phyloP scores from a whole-genome alignment of 2,113 vertebrate genomes.

The Serilophus lunatus region DNA sequence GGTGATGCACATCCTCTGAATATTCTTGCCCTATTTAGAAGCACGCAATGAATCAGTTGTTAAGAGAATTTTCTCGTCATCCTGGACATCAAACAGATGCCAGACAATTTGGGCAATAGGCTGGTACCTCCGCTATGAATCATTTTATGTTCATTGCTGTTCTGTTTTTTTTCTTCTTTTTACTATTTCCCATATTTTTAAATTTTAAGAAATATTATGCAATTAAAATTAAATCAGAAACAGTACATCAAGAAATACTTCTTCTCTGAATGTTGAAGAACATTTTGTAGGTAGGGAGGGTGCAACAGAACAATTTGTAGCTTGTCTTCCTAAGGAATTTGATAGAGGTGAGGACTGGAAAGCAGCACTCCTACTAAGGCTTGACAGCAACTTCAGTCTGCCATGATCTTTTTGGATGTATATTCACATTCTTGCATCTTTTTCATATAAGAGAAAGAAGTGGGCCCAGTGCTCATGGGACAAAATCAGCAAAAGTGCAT shows the following conservation, averaged over 20 bases:
- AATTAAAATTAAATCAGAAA: background rate
- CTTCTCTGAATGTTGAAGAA: background rate
- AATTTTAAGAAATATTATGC: background rate
- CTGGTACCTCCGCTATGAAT: background rate
- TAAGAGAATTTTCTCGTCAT: background rate
- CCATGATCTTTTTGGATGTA: background rate
- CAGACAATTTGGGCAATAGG: background rate
- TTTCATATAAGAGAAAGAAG: background rate
- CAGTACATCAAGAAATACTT: background rate
- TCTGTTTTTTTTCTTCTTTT: background rate
- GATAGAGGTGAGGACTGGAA: background rate
- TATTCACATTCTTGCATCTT: background rate
- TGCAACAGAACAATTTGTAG: background rate
- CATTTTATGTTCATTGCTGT: background rate
- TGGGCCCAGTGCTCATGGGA: background rate
- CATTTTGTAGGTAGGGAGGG: background rate
- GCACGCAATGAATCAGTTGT: background rate
- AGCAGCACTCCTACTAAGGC: background rate
- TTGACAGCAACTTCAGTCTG: background rate
- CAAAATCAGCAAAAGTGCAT: background rate
- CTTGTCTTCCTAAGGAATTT: background rate
- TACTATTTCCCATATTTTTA: background rate
- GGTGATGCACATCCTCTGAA: slow-evolving; percentile 24
- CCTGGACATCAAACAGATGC: background rate
- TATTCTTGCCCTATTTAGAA: slow-evolving; percentile 25